Evolutionary conservation across 2,797 vertebrate genomes (phyloP).

Genomic region (Fundulus diaphanus): DNA sequence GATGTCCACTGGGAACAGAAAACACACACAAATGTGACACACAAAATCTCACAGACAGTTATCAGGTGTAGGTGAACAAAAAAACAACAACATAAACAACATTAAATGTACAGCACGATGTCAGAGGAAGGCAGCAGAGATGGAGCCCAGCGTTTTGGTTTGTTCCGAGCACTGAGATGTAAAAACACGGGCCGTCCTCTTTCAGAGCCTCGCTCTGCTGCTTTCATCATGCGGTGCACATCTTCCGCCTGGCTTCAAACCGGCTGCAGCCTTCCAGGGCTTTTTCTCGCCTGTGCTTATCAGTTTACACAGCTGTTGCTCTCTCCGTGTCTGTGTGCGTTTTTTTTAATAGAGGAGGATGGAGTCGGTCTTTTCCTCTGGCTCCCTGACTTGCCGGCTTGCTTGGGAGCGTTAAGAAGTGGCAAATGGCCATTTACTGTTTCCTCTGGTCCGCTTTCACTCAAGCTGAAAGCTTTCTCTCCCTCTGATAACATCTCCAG

Average conservation of each 20-base stretch:
- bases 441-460: constrained; percentile 32
- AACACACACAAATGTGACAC: constrained; percentile 43
- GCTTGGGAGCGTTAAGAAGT: constrained; percentile 33
- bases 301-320: constrained; percentile 76
- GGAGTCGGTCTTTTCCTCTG: constrained; percentile 18
- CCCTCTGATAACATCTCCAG: constrained; percentile 12
- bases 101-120: constrained; percentile 20
- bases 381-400: constrained; percentile 27
- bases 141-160: constrained; percentile 9
- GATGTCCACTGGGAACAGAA: constrained; percentile 96
- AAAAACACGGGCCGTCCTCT: constrained; percentile 17
- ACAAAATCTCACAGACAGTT: constrained; percentile 22
- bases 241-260: constrained; percentile 46
- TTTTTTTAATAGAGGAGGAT: constrained; percentile 31
- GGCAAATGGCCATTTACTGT: constrained; percentile 42
- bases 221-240: constrained; percentile 49
- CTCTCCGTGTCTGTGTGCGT: constrained; percentile 34
- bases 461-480: constrained; percentile 28
- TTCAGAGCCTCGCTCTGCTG: constrained; percentile 14
- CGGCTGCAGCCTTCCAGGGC: constrained; percentile 53
- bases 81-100: constrained; percentile 7
- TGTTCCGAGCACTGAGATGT: constrained; percentile 22
- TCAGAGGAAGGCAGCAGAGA: constrained; percentile 7
- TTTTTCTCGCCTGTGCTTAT: constrained; percentile 69
- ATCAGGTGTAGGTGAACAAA: constrained; percentile 16